Conservation (phyloP, 2,113 vertebrate species). For the Emberiza fucata region DNA sequence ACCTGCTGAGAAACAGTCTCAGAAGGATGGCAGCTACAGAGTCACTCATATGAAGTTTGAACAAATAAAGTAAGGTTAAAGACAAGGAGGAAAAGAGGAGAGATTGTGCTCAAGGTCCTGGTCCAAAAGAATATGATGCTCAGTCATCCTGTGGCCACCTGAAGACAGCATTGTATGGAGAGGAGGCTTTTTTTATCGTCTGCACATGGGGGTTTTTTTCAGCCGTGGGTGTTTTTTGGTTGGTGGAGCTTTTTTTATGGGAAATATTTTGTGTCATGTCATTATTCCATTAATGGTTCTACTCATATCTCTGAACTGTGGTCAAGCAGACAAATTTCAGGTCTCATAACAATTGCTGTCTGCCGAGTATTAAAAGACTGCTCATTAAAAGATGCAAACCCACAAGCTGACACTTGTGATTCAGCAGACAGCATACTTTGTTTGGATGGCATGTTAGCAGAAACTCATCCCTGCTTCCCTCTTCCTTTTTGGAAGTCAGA, state of each 20-base stretch:
- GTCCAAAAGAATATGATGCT: not conserved
- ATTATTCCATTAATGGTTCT: not conserved
- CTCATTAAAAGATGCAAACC: slow-evolving; percentile 55
- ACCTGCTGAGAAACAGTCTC: not conserved
- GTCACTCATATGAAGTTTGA: not conserved
- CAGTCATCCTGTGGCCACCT: not conserved
- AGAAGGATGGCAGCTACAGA: not conserved
- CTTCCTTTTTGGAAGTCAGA: not conserved
- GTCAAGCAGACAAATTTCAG: slow-evolving; percentile 12
- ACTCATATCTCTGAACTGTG: not conserved
- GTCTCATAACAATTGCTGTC: not conserved
- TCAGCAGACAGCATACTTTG: not conserved
- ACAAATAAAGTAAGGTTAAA: not conserved
- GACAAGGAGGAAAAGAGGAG: not conserved
- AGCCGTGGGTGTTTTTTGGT: not conserved
- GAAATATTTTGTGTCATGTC: not conserved
- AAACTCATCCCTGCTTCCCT: not conserved
- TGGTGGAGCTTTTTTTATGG: not conserved
- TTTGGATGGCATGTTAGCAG: not conserved
- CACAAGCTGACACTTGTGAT: not conserved
- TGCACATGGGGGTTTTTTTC: not conserved
- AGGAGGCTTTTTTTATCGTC: not conserved
- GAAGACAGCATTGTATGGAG: not conserved
- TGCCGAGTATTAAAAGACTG: not conserved
- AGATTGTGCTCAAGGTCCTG: not conserved